Evolutionary conservation across 1,140 invertebrate genomes (phyloP).

Genomic region (Aphidius gifuensis): DNA sequence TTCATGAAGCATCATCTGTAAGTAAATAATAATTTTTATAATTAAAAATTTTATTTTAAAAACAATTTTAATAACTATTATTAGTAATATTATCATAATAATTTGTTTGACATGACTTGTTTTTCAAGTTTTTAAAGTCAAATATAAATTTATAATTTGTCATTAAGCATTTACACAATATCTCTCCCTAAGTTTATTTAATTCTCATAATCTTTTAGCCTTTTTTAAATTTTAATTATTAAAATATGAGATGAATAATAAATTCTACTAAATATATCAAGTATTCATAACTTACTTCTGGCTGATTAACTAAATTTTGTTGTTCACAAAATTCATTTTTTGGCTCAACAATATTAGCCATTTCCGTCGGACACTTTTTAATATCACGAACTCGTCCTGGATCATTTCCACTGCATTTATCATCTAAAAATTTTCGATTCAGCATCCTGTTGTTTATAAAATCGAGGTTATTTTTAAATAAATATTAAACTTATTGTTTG

Average conservation of each 20-base stretch:
- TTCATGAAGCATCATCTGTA: slow-evolving; percentile 19
- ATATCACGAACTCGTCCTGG: slow-evolving; percentile 21
- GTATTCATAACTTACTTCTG: slow-evolving; percentile 4
- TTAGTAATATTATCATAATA: not conserved
- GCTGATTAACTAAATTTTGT: slow-evolving; percentile 11
- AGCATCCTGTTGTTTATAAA: slow-evolving; percentile 24
- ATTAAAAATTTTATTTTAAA: not conserved
- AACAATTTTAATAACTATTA: slow-evolving; percentile 25
- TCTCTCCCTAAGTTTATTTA: too few species aligned
- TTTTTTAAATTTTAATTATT: not conserved
- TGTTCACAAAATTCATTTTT: slow-evolving; percentile 18
- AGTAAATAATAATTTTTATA: slow-evolving; percentile 12
- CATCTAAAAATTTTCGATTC: slow-evolving; percentile 28
- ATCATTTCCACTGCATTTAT: slow-evolving; percentile 25
- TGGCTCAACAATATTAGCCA: not conserved
- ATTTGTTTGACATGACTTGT: slow-evolving; percentile 14
- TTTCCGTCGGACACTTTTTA: slow-evolving; percentile 7
- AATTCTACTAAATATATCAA: not conserved
- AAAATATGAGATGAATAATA: not conserved
- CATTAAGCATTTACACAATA: too few species aligned
- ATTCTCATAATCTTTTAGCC: not conserved
- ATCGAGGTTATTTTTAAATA: not conserved
- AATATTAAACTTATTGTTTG: not conserved
- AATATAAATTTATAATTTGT: too few species aligned
- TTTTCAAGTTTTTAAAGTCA: not conserved